Conservation (phyloP, 2,888 invertebrate genomes). For the Myathropa florea region DNA sequence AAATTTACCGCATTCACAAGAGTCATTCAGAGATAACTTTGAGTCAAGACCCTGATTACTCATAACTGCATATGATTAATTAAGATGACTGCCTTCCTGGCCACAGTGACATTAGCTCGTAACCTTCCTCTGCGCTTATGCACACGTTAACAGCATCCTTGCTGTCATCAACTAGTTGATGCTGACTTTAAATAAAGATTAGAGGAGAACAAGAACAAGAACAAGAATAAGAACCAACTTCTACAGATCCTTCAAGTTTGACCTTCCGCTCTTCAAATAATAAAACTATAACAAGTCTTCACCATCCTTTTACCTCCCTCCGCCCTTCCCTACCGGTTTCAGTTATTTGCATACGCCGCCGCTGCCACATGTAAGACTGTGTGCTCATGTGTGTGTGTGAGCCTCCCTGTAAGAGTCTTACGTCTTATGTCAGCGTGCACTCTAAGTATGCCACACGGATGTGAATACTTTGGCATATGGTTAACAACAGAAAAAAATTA, state of each 20-base stretch:
- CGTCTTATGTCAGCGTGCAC: conserved; percentile 54
- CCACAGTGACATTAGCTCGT: conserved; percentile 30
- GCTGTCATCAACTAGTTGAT: conserved; percentile 64
- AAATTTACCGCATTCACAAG: background rate
- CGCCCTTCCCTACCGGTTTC: background rate
- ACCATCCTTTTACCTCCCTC: background rate
- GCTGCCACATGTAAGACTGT: background rate
- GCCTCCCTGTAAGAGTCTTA: conserved; percentile 30
- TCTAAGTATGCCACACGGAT: conserved; percentile 56
- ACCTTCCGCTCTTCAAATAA: conserved; percentile 68
- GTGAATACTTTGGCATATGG: conserved; percentile 62
- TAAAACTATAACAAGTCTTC: conserved; percentile 38
- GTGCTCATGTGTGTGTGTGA: background rate
- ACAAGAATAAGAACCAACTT: conserved; percentile 11
- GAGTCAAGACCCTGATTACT: background rate
- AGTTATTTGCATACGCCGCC: conserved; percentile 35
- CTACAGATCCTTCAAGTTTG: conserved; percentile 66
- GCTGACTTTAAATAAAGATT: conserved; percentile 60
- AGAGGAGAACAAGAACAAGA: conserved; percentile 30
- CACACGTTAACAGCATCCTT: conserved; percentile 57
- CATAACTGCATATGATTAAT: background rate
- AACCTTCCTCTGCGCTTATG: conserved; percentile 21
- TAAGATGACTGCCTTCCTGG: conserved; percentile 11
- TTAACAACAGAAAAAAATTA: background rate
- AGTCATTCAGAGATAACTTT: background rate